phyloP scores from a whole-genome alignment of 2,888 invertebrate genomes.

The Lepidochrysops patricia region DNA sequence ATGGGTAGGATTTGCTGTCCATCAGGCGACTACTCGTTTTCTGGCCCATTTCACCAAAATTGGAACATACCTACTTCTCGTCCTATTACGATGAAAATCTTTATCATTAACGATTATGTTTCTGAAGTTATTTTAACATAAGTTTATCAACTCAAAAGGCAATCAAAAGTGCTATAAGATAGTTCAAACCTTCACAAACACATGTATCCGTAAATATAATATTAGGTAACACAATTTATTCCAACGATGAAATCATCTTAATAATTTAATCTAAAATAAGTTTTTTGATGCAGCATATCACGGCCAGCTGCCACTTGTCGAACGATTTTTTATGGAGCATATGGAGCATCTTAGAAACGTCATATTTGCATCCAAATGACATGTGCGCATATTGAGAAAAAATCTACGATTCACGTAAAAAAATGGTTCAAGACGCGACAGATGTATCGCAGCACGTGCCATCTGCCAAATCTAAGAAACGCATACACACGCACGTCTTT shows the following conservation, averaged over 20 bases:
- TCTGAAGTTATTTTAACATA: no score
- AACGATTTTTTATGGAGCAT: constrained; percentile 61
- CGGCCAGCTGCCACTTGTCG: constrained; percentile 47
- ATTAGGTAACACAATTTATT: no score
- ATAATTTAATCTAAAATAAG: neutral
- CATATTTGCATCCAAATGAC: constrained; percentile 70
- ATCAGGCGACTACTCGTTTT: no score
- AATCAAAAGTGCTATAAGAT: no score
- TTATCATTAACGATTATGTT: no score
- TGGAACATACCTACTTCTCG: no score
- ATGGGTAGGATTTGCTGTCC: no score
- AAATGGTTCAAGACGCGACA: constrained; percentile 60
- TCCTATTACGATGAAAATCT: no score
- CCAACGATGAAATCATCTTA: neutral
- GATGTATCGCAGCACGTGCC: constrained; percentile 71
- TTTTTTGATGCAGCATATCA: constrained; percentile 16
- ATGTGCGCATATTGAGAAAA: constrained; percentile 45
- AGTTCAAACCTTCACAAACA: no score
- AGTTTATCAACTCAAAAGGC: no score
- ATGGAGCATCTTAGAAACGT: constrained; percentile 48
- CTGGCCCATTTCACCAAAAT: no score
- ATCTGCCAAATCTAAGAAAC: constrained; percentile 70
- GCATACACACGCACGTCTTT: constrained; percentile 40
- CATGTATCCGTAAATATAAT: no score
- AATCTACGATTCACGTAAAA: constrained; percentile 38